A percentile compares a stretch with the other conserved stretches of the same genome.
Conservation (phyloP, 2,888 invertebrate genomes). For the Drosophila eohydei region DNA sequence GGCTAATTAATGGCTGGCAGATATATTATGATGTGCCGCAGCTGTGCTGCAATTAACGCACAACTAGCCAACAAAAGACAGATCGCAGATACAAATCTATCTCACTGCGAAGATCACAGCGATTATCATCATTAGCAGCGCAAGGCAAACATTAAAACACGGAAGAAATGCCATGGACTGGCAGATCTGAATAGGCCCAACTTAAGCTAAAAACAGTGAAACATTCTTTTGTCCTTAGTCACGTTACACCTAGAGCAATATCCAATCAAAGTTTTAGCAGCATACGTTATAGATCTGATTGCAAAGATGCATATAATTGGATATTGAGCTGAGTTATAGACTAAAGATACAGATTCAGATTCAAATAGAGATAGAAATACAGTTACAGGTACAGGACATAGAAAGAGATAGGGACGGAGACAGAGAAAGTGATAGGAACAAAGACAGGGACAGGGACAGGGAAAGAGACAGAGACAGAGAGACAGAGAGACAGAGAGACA, state of each 20-base stretch:
- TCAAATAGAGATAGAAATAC: neutral
- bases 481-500: neutral
- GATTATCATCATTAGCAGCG: conserved; percentile 24
- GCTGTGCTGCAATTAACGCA: conserved; percentile 40
- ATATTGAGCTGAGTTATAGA: neutral
- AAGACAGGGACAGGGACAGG: neutral
- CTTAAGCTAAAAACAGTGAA: neutral
- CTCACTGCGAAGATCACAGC: conserved; percentile 12
- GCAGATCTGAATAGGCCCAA: neutral
- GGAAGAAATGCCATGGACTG: neutral
- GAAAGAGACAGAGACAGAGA: neutral
- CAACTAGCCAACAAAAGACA: conserved; percentile 16
- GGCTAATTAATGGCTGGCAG: conserved; percentile 31
- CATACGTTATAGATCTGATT: neutral
- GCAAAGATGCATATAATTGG: neutral
- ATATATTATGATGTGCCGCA: conserved; percentile 30
- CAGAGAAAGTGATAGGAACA: neutral
- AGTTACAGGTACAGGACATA: too few species aligned
- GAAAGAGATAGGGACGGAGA: neutral
- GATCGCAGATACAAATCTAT: conserved; percentile 24
- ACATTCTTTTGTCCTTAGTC: neutral
- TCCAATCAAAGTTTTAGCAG: neutral
- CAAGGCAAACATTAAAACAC: conserved; percentile 5
- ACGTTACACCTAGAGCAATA: neutral
- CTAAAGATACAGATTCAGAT: neutral